These are phyloP conservation scores for Amphiprion clarkii DNA, from an alignment of 2,797 vertebrate species.

Conservation along the genomic window DNA sequence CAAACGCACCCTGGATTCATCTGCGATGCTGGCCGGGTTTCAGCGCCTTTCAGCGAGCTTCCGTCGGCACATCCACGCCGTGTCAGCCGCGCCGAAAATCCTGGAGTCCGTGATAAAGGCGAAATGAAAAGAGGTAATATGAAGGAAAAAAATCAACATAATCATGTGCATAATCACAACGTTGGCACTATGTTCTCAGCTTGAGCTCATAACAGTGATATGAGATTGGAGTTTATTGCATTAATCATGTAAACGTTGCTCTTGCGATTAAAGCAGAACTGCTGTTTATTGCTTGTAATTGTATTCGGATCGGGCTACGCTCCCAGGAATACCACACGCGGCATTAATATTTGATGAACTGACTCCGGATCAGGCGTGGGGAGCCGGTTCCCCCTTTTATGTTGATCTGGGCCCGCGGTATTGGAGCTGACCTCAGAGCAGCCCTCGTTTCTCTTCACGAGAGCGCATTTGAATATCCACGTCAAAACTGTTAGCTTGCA, in stretches of 20 bases:
- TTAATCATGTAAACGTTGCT: constrained; percentile 83
- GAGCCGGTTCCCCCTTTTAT: constrained; percentile 61
- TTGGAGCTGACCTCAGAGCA: constrained; percentile 73
- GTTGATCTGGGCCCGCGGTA: constrained; percentile 62
- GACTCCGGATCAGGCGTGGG: constrained; percentile 70
- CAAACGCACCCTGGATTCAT: constrained; percentile 39
- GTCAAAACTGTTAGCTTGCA: constrained; percentile 61
- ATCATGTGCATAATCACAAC: constrained; percentile 79
- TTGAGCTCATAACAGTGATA: constrained; percentile 75
- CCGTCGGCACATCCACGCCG: constrained; percentile 32
- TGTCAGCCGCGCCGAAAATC: constrained; percentile 46
- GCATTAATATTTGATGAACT: constrained; percentile 82
- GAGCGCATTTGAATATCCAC: constrained; percentile 60
- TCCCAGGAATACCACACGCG: constrained; percentile 73
- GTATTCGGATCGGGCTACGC: constrained; percentile 78
- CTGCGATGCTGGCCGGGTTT: constrained; percentile 25
- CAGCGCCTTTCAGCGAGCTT: constrained; percentile 13
- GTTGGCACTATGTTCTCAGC: constrained; percentile 66
- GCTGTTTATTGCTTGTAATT: constrained; percentile 84
- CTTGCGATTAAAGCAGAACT: constrained; percentile 83
- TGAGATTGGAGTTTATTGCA: constrained; percentile 80
- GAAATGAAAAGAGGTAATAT: constrained; percentile 78
- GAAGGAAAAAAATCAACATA: constrained; percentile 72
- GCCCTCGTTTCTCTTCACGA: constrained; percentile 56
- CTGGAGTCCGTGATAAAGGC: constrained; percentile 57